Conservation (phyloP, 2,113 vertebrate species). For the Crotalus helleri region DNA sequence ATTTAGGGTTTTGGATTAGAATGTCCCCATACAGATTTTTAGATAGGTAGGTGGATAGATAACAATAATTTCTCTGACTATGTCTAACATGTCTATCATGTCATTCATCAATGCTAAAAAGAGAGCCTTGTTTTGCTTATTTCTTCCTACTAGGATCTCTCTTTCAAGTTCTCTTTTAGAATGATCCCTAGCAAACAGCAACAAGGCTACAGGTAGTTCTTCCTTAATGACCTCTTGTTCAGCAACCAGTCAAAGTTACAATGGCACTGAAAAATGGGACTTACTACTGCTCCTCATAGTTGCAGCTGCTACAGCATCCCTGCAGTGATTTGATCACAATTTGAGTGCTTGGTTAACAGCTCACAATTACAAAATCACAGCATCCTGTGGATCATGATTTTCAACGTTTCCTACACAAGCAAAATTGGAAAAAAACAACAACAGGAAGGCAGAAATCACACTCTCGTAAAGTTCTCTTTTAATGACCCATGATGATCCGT, state of each 20-base stretch:
- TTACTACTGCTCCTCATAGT: not conserved
- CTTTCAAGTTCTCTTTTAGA: not conserved
- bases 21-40: not conserved
- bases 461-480: no score
- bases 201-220: not conserved
- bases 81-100: not conserved
- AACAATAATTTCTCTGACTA: not conserved
- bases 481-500: no score
- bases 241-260: not conserved
- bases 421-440: not conserved
- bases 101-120: not conserved
- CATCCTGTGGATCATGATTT: not conserved
- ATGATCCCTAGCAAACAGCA: not conserved
- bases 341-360: not conserved
- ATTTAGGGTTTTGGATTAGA: not conserved
- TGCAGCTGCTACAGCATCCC: not conserved
- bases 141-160: not conserved
- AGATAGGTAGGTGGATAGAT: not conserved
- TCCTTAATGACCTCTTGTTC: not conserved
- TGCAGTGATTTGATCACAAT: not conserved
- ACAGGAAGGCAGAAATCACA: not conserved
- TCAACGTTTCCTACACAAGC: not conserved
- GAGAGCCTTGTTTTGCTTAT: not conserved
- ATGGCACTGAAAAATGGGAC: not conserved
- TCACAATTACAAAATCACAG: not conserved